Conservation (phyloP, 2,113 vertebrate species). For the Euleptes europaea region DNA sequence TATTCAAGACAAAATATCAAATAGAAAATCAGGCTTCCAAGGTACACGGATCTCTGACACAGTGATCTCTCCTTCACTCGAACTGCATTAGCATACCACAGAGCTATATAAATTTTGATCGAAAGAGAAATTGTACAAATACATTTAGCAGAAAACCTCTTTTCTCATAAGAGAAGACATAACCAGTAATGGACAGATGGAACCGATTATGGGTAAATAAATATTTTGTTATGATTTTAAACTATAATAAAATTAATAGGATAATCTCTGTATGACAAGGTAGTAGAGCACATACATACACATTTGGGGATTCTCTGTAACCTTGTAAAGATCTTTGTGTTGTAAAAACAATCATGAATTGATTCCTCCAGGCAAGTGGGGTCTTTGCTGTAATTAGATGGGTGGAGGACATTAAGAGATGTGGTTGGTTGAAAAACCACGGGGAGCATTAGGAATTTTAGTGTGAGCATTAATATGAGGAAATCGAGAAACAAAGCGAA, state of each 20-base stretch:
- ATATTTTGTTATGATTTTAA: slow-evolving; percentile 6
- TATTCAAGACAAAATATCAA: neutral
- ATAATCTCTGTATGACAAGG: neutral
- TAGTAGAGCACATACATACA: slow-evolving; percentile 21
- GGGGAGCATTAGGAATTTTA: slow-evolving; percentile 22
- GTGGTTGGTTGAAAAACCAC: slow-evolving; percentile 31
- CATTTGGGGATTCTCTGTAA: slow-evolving; percentile 51
- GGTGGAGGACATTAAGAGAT: slow-evolving; percentile 55
- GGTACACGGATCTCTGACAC: neutral
- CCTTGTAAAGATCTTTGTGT: slow-evolving; percentile 52
- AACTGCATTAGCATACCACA: neutral
- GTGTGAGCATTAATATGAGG: slow-evolving; percentile 38
- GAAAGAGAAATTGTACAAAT: neutral
- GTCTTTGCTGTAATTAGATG: slow-evolving; percentile 62
- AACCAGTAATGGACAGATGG: slow-evolving; percentile 53
- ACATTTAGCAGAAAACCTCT: neutral
- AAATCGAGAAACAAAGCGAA: slow-evolving; percentile 17
- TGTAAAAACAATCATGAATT: slow-evolving; percentile 58
- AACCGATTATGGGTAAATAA: slow-evolving; percentile 53
- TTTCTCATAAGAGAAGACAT: slow-evolving; percentile 44
- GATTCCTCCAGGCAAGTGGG: slow-evolving; percentile 53
- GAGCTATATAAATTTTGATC: neutral
- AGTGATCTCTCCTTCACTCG: neutral
- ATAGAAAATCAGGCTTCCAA: neutral
- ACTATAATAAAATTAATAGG: neutral